Base-by-base conservation (phyloP, 2,113 vertebrate genomes). In the Eolophus roseicapilla region DNA sequence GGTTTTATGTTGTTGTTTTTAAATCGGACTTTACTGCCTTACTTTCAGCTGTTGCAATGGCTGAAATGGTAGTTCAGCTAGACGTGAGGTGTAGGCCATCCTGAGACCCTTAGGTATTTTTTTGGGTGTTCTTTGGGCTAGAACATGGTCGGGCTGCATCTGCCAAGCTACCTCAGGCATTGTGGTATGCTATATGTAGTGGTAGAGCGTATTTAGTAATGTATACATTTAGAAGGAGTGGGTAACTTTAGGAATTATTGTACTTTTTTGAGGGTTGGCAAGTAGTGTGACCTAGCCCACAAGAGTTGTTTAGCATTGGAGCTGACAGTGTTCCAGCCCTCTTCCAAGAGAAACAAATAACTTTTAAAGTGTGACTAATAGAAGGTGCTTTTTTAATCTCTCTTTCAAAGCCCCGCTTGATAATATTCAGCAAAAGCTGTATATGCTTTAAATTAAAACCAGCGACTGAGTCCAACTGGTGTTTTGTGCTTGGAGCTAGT, bases 401-500 rank as follows among this genome's bases (percentile, higher is more conserved):
- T 44, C 41, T 90, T 96, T 86, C 69, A 86, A 86, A 95, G 71
- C 21, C 52, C 14, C 0, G 1, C 69, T 88, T 79, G 69, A 84
- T 84, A 81, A 89, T 73, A 75, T 57, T 92, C 77, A 86, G 69
- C 55, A 76, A 90, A 84, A 86, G 84, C 47, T 75, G n/a, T 68
- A 3, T 75, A 17, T 78, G 73, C 47, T 88, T 94, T 93, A 84
- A 91, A 86, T 95, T 91, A 94, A 95, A 96, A 83, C 27, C 79
- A 88, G 75, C 3, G 3, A 8, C 79, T 1, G 9, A 64, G 28
- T 63, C 75, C 43, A 47, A 43, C 20, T 41, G 60, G 16, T 75
- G 60, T 64, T 91, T 82, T 90, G 60, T 86, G 79, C 76, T 95
- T 75, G 76, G 76, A 95, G 76, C 76, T 78, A 73, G 37, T 43